Conservation (phyloP, 64 coral and sea anemone genomes). For the Platygyra sinensis region DNA sequence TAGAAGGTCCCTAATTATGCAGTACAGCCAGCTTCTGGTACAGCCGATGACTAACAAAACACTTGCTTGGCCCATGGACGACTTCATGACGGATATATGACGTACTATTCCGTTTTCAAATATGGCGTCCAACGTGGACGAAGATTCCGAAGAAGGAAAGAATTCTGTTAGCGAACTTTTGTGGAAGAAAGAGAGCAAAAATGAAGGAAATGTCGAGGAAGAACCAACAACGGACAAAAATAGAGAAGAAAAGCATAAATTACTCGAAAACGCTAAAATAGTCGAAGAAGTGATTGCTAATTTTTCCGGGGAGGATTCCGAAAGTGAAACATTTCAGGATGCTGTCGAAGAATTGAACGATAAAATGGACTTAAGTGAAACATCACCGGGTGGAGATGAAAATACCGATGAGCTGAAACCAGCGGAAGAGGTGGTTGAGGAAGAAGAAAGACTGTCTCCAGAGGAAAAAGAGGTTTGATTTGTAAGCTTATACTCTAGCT, state of each 20-base stretch:
- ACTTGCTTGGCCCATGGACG: no score
- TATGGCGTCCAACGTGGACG: constrained; percentile 75
- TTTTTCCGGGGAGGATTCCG: constrained; percentile 51
- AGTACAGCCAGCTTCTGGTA: no score
- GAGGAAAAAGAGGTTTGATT: constrained; percentile 75
- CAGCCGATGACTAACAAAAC: no score
- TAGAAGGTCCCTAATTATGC: no score
- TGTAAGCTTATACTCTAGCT: no score
- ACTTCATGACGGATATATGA: background rate
- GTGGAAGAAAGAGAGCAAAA: background rate
- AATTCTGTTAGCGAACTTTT: constrained; percentile 12
- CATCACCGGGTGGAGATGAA: background rate
- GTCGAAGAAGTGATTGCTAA: constrained; percentile 26
- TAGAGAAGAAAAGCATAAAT: constrained; percentile 22
- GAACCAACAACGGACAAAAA: background rate
- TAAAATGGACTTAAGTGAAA: constrained; percentile 37
- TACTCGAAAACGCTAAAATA: constrained; percentile 22
- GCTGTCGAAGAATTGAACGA: constrained; percentile 48
- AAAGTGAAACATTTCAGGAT: constrained; percentile 67
- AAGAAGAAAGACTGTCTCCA: constrained; percentile 43
- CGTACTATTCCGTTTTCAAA: constrained; percentile 25
- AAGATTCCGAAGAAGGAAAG: constrained; percentile 14
- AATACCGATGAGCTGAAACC: constrained; percentile 3
- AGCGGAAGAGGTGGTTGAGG: constrained; percentile 35
- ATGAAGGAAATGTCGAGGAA: background rate